Evolutionary conservation across 2,113 vertebrate species (phyloP).

Genomic region (Silurus asotus): DNA sequence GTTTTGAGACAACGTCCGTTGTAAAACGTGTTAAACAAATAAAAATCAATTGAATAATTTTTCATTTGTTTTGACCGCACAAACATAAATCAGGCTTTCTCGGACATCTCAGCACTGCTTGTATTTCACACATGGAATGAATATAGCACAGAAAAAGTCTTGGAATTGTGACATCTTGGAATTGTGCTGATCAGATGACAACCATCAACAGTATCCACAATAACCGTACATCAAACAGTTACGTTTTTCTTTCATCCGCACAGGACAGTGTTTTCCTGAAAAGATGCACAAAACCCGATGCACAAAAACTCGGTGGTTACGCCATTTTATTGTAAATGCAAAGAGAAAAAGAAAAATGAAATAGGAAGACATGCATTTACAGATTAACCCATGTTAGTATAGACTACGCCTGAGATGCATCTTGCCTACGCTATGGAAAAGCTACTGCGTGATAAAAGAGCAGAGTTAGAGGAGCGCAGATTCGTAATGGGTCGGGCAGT

Average conservation of each 20-base stretch:
- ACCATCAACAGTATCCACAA: neutral
- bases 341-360: neutral
- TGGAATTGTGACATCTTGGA: neutral
- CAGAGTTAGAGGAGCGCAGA: slow-evolving; percentile 26
- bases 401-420: neutral
- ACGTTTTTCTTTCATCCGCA: neutral
- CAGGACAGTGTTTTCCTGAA: neutral
- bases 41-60: no score
- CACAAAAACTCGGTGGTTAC: neutral
- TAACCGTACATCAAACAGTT: neutral
- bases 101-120: neutral
- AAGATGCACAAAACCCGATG: neutral
- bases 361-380: neutral
- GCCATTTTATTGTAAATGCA: neutral
- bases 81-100: neutral
- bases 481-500: slow-evolving; percentile 47
- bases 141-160: neutral
- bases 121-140: neutral
- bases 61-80: neutral
- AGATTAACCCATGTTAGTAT: neutral
- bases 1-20: no score
- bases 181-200: neutral
- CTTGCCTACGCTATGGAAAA: slow-evolving; percentile 18
- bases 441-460: slow-evolving; percentile 35
- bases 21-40: no score